Base-by-base conservation (phyloP, 2,888 invertebrate species). In the Abrostola tripartita region DNA sequence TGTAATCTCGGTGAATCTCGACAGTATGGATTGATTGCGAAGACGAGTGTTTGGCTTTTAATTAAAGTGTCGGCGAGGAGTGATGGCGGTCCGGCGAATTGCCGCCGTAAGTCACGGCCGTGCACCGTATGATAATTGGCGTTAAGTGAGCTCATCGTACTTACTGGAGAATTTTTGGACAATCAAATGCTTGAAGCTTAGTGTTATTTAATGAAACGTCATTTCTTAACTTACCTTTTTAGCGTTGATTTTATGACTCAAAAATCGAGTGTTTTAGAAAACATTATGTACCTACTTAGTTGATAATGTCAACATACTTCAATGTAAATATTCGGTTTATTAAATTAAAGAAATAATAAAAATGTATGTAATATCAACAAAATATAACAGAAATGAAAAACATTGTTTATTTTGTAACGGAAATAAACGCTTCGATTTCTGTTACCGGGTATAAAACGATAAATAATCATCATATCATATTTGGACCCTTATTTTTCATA, bases 81-180 rank as follows among this genome's bases (percentile, higher is more conserved):
- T 40, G 51, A 76, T 69, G 64, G 69, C 66, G 64, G 64, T 52
- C 56, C 42, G 24, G 37, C 44, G 24, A 24, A 71, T 67, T 62
- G 64, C 72, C 53, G 55, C 60, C 58, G 67, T 77, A 75, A 75
- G 50, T 78, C 69, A 77, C 54, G 7, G 71, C 57, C 71, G 72
- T 61, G 71, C 65, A 49, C 60, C 53, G 74, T 66, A 72, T 77
- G 75, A 64, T 75, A 78, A 77, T 78, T 52, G 75, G 59, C 76
- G 56, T 65, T 78, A 78, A 77, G 67, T 61, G 61, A 65, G 10
- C 55, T 10, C 50, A 49, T 61, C 52, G 53, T 50, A 24, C 37
- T 37, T 6, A 8, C 11, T 36, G 37, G 35, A 14, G 10, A 44
- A 10, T 41, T 56, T 58, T 57, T 35, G 2, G 50, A 6, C 12